phyloP scores from a whole-genome alignment of 2,888 invertebrate species.

The Drosophila eohydei region DNA sequence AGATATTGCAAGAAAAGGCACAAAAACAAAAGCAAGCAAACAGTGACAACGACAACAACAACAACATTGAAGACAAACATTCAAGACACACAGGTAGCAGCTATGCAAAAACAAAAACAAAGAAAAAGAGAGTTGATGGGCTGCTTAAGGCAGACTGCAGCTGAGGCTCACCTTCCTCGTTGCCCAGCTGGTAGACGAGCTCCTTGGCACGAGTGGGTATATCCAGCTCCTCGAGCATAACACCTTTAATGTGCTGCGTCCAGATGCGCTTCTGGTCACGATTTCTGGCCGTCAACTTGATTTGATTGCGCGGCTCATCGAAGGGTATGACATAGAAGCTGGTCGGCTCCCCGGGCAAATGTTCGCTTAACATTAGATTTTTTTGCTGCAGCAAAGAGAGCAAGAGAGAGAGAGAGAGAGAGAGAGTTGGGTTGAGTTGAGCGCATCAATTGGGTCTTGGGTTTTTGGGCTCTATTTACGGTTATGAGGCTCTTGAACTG shows the following conservation, averaged over 20 bases:
- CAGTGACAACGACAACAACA: conserved; percentile 18
- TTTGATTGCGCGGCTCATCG: conserved; percentile 96
- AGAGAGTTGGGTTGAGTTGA: neutral
- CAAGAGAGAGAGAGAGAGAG: conserved; percentile 32
- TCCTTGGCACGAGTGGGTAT: conserved; percentile 98
- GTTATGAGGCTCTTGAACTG: conserved; percentile 97
- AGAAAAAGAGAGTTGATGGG: conserved; percentile 14
- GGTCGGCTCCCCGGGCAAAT: conserved; percentile 96
- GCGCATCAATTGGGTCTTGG: neutral
- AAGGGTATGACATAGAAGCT: conserved; percentile 98
- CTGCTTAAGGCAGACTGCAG: conserved; percentile 2
- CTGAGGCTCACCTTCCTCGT: conserved; percentile 86
- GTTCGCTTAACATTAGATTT: conserved; percentile 98
- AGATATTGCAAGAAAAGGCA: conserved; percentile 21
- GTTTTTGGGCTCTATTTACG: conserved; percentile 86
- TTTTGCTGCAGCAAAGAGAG: conserved; percentile 90
- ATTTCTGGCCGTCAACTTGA: conserved; percentile 87
- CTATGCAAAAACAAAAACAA: neutral
- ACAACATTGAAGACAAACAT: conserved; percentile 12
- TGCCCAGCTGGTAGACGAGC: conserved; percentile 89
- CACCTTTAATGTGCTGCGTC: conserved; percentile 87
- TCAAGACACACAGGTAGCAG: conserved; percentile 6
- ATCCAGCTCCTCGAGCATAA: conserved; percentile 97
- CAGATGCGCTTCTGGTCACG: conserved; percentile 85
- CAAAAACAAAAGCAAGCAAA: conserved; percentile 29